phyloP scores from a whole-genome alignment of 2,797 vertebrate genomes.

The Bradypus variegatus region DNA sequence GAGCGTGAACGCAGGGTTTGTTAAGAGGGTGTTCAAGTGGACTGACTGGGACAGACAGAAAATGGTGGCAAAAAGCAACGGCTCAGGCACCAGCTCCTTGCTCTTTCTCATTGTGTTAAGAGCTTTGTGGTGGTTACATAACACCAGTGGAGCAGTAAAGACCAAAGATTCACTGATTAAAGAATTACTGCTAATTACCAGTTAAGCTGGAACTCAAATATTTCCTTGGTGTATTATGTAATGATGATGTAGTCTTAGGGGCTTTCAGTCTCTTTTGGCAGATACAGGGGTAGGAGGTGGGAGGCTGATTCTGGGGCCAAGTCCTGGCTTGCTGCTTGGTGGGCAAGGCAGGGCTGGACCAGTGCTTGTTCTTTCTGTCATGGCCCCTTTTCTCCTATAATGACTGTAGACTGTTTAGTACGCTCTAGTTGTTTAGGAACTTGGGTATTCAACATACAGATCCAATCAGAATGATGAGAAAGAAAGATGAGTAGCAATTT shows the following conservation, averaged over 20 bases:
- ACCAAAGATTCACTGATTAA: not conserved
- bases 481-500: not conserved
- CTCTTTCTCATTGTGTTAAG: constrained; percentile 38
- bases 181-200: not conserved
- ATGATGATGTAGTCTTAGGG: not conserved
- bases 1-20: not conserved
- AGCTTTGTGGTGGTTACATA: constrained; percentile 44
- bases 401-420: not conserved
- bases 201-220: not conserved
- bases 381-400: not conserved
- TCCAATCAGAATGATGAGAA: not conserved
- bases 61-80: not conserved
- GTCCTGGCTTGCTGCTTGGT: not conserved
- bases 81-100: not conserved
- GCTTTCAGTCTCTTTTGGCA: not conserved
- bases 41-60: not conserved
- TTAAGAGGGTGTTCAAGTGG: not conserved
- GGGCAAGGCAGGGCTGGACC: not conserved
- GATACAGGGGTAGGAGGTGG: not conserved
- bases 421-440: not conserved
- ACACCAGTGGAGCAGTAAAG: not conserved
- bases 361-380: not conserved
- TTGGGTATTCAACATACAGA: not conserved
- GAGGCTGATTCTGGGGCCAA: not conserved
- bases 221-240: not conserved